Evolutionary conservation across 2,888 invertebrate species (phyloP), one percentile per base, ranked within the genome.

Genomic region (Nebria brevicollis): DNA sequence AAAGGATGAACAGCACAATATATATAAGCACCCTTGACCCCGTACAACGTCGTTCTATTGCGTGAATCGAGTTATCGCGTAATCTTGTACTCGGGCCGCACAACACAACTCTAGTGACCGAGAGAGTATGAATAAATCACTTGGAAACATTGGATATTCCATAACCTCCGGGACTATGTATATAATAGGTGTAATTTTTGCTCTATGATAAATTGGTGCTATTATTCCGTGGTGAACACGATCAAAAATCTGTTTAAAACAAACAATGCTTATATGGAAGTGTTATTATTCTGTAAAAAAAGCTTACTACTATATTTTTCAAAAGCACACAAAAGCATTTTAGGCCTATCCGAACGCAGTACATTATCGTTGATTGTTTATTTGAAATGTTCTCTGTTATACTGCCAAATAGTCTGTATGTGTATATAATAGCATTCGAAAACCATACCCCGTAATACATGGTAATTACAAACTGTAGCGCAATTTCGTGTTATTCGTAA

Each of bases 41-140:
- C 42, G 41, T 11, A n/a, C 13, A 43, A 13, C 41, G 41, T 73
- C 73, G 42, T n/a, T 26, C 26, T 73, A 41, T 26, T 73, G 73
- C 73, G 73, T 73, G 42, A 42, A 73, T 73, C 42, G 73, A 15
- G 41, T 73, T 73, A 73, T 73, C 73, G 41, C 42, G 43, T 43
- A 73, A 73, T 73, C 73, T 34, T 25, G 25, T 34, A 26, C 70
- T 11, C 34, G 34, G 25, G 15, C 11, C 70, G 10, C 13, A 10
- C 70, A 70, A 34, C 34, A 66, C 70, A 34, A 34, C 11, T 11
- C 70, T 26, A 26, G 70, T 70, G 25, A 34, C 70, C 70, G 70
- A 54, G 25, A 70, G 70, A 70, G 25, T 26, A 70, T 70, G 34
- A 70, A 70, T 70, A 70, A 70, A 70, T 70, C 70, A 70, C 70